phyloP scores from a whole-genome alignment of 2,113 vertebrate genomes.

The Circaetus gallicus region DNA sequence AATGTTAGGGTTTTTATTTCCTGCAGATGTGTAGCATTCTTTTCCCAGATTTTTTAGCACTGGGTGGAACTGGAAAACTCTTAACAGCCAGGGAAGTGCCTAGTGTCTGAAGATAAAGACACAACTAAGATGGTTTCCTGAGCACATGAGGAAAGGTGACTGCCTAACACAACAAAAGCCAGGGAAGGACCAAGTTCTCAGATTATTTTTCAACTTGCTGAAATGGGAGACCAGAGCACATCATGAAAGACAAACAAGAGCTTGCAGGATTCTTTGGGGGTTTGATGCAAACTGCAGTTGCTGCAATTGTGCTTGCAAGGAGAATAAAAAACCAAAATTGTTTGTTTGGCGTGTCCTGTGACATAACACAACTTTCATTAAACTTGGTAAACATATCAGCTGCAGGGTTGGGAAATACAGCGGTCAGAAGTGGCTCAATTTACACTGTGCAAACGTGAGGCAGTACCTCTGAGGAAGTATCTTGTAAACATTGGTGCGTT shows the following conservation, averaged over 20 bases:
- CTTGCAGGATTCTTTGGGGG: background rate
- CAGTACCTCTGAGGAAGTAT: background rate
- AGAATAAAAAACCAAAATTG: background rate
- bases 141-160: background rate
- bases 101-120: background rate
- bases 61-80: background rate
- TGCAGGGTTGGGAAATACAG: background rate
- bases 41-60: background rate
- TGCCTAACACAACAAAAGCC: background rate
- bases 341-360: background rate
- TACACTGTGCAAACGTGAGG: too few relatives aligned
- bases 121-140: background rate
- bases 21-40: background rate
- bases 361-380: background rate
- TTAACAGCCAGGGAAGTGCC: background rate
- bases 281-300: background rate
- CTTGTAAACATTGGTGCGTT: background rate
- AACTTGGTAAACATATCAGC: background rate
- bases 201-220: background rate
- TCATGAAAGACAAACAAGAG: background rate
- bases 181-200: background rate
- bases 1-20: background rate
- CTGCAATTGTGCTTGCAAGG: background rate
- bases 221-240: background rate
- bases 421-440: background rate